Base-by-base conservation (phyloP, 2,888 invertebrate species). In the Phasia obesa region DNA sequence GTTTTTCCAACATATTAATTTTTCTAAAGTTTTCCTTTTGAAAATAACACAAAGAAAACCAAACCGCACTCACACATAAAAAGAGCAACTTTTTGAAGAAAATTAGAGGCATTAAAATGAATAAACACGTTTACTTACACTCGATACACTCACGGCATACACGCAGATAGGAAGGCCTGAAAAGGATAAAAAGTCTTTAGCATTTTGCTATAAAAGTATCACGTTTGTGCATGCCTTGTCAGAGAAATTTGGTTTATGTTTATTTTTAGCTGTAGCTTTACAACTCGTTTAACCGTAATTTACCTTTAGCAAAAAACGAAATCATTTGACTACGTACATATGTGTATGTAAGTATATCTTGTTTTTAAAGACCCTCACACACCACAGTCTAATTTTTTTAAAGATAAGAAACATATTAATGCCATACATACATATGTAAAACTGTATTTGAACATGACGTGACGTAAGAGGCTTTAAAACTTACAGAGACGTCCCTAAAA, bases 171-270 rank as follows among this genome's bases (percentile, higher is more conserved):
- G 13, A 35, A 6, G 3, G 6, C 55, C 35, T 19, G n/a, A 53
- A 64, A 9, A n/a, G 19, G n/a, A 1, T 27, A 42, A 67, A 0
- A 31, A 27, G 35, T 17, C 57, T 47, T 70, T 53, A 71, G 13
- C 42, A 51, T 71, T 71, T 65, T 64, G 51, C 25, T 17, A 51
- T 35, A 31, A 59, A 57, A 31, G 42, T 59, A 59, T 59, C 42
- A 67, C 38, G 38, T 71, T 59, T 44, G 21, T 71, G 65, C 71
- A 51, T 65, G 78, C 57, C 75, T 59, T 59, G 49, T 67, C 65
- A 75, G 59, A 65, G 71, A 23, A 51, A 7, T 77, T 64, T 44
- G 11, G 4, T 47, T 4, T 7, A 17, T 19, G 15, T 47, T 21
- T 47, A 35, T 44, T 44, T 31, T 15, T 38, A 19, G 9, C 25